Percentiles rank a stretch among this genome's conserved stretches.
Conservation (phyloP, 2,797 vertebrate genomes). For the Artibeus jamaicensis region DNA sequence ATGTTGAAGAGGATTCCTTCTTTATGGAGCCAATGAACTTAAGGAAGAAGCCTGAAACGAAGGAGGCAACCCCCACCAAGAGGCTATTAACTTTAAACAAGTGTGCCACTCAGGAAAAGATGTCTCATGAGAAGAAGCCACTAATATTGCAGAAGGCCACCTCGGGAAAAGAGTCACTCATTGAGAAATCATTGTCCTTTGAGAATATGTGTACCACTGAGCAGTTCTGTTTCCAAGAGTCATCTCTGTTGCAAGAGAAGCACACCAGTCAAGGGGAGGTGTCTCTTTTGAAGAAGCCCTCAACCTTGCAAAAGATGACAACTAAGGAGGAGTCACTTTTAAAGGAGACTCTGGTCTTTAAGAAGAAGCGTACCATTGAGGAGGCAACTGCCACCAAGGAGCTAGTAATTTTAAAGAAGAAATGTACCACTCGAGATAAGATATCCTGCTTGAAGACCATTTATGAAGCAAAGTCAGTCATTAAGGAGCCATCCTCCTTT, state of each 20-base stretch:
- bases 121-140: not conserved
- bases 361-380: not conserved
- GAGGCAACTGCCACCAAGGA: not conserved
- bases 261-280: not conserved
- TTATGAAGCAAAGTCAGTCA: slow-evolving; percentile 13
- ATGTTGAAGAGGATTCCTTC: not conserved
- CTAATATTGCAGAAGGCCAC: not conserved
- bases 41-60: slow-evolving; percentile 16
- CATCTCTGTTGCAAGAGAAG: slow-evolving; percentile 9
- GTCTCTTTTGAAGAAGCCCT: not conserved
- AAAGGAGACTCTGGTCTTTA: not conserved
- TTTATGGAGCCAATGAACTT: not conserved
- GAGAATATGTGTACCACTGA: not conserved
- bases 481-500: not conserved
- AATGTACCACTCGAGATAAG: not conserved
- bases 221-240: not conserved
- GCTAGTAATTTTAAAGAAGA: not conserved
- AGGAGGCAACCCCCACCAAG: not conserved
- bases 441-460: not conserved
- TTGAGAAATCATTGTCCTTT: not conserved
- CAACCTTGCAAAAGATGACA: not conserved
- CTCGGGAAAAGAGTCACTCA: not conserved
- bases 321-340: not conserved
- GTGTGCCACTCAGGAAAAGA: not conserved
- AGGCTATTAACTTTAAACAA: not conserved